These are phyloP conservation scores for Bursaphelenchus okinawaensis DNA, from an alignment of 2,888 invertebrate species.

Conservation along the genomic window DNA sequence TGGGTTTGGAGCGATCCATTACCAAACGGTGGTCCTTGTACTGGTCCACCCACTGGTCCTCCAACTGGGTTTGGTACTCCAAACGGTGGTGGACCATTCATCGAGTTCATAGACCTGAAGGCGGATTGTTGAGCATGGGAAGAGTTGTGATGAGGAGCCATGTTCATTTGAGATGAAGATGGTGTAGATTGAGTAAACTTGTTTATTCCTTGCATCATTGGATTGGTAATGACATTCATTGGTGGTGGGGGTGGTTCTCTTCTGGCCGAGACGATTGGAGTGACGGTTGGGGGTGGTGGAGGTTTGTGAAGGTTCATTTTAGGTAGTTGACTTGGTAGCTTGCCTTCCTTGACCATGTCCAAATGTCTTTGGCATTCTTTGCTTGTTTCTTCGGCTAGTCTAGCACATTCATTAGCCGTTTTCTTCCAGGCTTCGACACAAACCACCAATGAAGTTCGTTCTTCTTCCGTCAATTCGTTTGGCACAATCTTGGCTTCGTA, in stretches of 20 bases:
- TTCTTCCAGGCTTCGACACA: conserved; percentile 23
- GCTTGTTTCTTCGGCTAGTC: conserved; percentile 31
- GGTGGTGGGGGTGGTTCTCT: conserved; percentile 1
- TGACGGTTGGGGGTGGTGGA: conserved; percentile 35
- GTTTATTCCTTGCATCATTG: background rate
- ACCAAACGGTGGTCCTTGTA: background rate
- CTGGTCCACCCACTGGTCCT: conserved; percentile 1
- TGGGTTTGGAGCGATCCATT: conserved; percentile 1
- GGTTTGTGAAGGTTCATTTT: conserved; percentile 43
- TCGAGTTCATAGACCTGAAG: background rate
- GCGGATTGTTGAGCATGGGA: conserved; percentile 7
- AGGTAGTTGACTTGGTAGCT: conserved; percentile 39
- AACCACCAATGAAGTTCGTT: conserved; percentile 11
- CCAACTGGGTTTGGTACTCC: too few relatives aligned
- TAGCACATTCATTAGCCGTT: conserved; percentile 32
- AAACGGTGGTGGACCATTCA: background rate
- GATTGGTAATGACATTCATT: background rate
- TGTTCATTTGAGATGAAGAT: background rate
- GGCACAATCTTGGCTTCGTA: conserved; percentile 22
- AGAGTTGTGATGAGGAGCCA: background rate
- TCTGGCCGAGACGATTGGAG: conserved; percentile 19
- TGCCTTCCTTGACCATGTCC: conserved; percentile 39
- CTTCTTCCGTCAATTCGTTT: background rate
- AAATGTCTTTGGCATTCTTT: conserved; percentile 38
- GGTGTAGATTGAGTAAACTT: background rate